phyloP scores from a whole-genome alignment of 2,797 vertebrate genomes.

The Falco cherrug region DNA sequence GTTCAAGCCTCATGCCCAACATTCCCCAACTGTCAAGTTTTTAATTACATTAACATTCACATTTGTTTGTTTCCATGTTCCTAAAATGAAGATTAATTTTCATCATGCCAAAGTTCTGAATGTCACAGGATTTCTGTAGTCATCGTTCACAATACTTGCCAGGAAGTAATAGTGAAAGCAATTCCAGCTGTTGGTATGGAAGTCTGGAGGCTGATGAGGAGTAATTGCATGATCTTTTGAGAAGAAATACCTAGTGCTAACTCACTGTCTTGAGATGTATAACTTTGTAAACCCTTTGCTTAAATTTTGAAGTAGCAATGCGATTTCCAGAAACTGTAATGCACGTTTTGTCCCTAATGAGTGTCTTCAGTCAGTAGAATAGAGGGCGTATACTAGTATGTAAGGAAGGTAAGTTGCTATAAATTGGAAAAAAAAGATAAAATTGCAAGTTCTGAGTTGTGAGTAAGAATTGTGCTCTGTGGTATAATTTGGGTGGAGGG shows the following conservation, averaged over 20 bases:
- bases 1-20: background rate
- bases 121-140: slow-evolving; percentile 18
- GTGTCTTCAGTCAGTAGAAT: background rate
- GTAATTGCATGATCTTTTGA: background rate
- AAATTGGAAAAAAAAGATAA: background rate
- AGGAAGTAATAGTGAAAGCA: background rate
- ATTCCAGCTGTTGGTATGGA: slow-evolving; percentile 8
- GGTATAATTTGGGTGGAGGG: background rate
- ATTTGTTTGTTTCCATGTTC: slow-evolving; percentile 3
- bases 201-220: background rate
- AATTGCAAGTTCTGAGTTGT: background rate
- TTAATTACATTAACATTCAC: slow-evolving; percentile 44
- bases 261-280: background rate
- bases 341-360: background rate
- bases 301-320: background rate
- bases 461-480: background rate
- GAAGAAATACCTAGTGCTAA: background rate
- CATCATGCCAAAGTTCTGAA: slow-evolving; percentile 2
- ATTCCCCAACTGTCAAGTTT: background rate
- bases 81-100: slow-evolving; percentile 42
- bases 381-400: background rate
- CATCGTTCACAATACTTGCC: background rate
- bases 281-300: background rate
- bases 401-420: background rate
- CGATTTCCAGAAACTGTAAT: background rate